phyloP scores from a whole-genome alignment of 2,888 invertebrate genomes.

The Laothoe populi region DNA sequence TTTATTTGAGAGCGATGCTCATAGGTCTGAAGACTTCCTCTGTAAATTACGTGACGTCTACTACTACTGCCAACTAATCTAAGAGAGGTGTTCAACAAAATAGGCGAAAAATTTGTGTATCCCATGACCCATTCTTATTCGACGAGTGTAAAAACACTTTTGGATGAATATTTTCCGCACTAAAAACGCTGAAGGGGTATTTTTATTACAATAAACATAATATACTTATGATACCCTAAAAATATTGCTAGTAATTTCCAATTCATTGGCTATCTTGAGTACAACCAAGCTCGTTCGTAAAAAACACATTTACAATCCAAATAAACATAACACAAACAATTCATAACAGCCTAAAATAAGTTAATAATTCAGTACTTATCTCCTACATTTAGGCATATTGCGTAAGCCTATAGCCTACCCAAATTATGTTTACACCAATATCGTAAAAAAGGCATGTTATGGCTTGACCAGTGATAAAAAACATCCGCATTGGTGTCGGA shows the following conservation, averaged over 20 bases:
- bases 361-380: conserved; percentile 22
- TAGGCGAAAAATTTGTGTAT: too few species aligned
- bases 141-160: too few species aligned
- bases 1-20: too few species aligned
- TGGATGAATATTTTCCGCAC: too few species aligned
- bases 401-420: conserved; percentile 22
- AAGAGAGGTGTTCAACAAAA: too few species aligned
- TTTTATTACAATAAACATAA: background rate
- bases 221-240: background rate
- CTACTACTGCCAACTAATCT: too few species aligned
- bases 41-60: too few species aligned
- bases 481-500: conserved; percentile 23
- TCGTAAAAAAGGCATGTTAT: conserved; percentile 43
- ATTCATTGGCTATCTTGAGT: background rate
- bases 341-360: background rate
- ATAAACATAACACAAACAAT: conserved; percentile 16
- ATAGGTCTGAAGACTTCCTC: too few species aligned
- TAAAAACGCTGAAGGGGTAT: background rate
- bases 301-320: conserved; percentile 5
- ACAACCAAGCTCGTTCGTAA: background rate
- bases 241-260: background rate
- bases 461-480: conserved; percentile 41
- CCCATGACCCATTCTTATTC: too few species aligned
- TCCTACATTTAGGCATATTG: conserved; percentile 16
- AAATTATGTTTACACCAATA: conserved; percentile 36